phyloP scores from a whole-genome alignment of 2,888 invertebrate species.

The Agrenia bidenticulata region DNA sequence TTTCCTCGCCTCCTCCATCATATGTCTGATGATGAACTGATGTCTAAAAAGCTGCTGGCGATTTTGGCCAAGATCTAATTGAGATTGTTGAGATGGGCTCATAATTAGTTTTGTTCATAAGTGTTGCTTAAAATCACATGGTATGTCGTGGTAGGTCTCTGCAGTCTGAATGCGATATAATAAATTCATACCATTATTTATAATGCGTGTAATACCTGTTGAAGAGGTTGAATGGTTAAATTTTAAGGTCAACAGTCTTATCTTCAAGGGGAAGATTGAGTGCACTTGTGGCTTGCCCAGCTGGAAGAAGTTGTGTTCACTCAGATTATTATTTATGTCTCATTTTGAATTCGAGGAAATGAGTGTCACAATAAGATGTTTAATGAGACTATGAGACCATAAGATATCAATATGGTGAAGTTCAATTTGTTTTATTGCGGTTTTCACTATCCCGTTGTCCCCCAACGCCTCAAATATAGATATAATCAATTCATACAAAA shows the following conservation, averaged over 20 bases:
- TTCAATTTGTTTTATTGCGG: constrained; percentile 10
- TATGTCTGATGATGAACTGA: no score
- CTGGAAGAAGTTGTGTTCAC: no score
- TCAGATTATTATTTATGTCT: not conserved
- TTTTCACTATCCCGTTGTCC: not conserved
- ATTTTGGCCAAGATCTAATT: no score
- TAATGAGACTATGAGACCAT: not conserved
- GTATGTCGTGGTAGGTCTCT: not conserved
- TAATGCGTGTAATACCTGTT: not conserved
- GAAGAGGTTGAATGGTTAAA: constrained; percentile 6
- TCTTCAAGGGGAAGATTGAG: no score
- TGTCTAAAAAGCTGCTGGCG: no score
- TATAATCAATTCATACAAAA: not conserved
- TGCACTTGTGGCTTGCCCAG: no score
- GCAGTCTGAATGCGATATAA: not conserved
- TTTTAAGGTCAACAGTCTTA: constrained; percentile 5
- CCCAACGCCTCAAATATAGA: not conserved
- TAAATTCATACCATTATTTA: not conserved
- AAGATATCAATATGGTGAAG: not conserved
- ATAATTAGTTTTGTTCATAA: no score
- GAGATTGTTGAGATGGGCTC: no score
- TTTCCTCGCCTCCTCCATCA: no score
- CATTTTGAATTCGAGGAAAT: not conserved
- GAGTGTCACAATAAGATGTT: not conserved
- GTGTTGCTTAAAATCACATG: no score